Base-by-base conservation (phyloP, 2,888 invertebrate species). In the Choreutis nemorana region DNA sequence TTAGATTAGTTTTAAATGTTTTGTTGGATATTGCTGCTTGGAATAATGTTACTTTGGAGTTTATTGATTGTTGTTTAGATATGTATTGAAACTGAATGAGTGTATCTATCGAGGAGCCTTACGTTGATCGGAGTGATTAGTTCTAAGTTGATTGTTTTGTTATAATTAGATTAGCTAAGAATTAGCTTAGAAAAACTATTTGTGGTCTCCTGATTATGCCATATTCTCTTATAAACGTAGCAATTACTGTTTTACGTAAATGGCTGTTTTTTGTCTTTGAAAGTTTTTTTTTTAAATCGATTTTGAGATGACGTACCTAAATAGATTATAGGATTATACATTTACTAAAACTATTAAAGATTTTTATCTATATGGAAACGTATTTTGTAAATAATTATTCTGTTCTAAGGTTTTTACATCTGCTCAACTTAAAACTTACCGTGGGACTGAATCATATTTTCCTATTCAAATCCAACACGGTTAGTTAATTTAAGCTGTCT, bases 341-440 rank as follows among this genome's bases (percentile, higher is more conserved):
- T 59, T 60, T 55, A 58, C 56, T 55, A 48, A 53, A 53, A 53
- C 42, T 48, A 43, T 55, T n/a, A 42, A 56, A 57, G 41, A 58
- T 60, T 66, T 71, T 62, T 61, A 61, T 58, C 61, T 64, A 62
- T 52, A 48, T 55, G 55, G 60, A 50, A 57, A 58, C 53, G 54
- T 67, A 70, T 67, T 68, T 70, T 77, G 70, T 75, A 77, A 66
- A 72, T 72, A 66, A 59, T 58, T 62, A 60, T 70, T 72, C 61
- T 61, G 70, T 70, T 73, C 55, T 73, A 73, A 73, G 68, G 59
- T 63, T 63, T 50, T 63, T 62, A 72, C 56, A 65, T 73, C 73
- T 77, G 78, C 77, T 78, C 78, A 77, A 77, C 65, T 71, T 67
- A 60, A 66, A 67, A 62, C 60, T 68, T 64, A 62, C 55, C 52